Conservation (phyloP, 2,888 invertebrate genomes). For the Lumbricus terrestris region DNA sequence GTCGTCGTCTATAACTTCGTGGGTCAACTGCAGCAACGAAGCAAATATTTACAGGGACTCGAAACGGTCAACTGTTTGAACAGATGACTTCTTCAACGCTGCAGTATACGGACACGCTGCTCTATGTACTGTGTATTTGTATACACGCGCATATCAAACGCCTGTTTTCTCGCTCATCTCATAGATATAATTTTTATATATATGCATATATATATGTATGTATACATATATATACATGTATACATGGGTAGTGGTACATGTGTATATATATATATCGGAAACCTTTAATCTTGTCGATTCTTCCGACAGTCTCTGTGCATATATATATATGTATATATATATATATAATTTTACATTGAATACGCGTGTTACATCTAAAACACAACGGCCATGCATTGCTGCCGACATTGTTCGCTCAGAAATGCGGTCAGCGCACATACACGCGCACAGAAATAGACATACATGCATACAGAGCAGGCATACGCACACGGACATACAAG, state of each 20-base stretch:
- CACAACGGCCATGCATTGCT: neutral
- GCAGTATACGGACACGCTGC: neutral
- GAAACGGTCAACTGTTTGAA: constrained; percentile 4
- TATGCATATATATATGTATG: neutral
- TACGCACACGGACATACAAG: neutral
- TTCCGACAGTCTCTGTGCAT: neutral
- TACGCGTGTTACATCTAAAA: neutral
- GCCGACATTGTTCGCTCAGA: neutral
- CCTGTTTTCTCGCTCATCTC: neutral
- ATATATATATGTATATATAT: too few species aligned
- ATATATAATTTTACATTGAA: too few species aligned
- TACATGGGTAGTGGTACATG: neutral
- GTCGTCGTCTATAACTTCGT: neutral
- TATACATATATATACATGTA: neutral
- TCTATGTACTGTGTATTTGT: neutral
- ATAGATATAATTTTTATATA: too few species aligned
- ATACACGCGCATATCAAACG: neutral
- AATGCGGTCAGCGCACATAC: too few species aligned
- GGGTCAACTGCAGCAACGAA: neutral
- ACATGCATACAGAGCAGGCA: neutral
- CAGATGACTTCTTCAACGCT: neutral
- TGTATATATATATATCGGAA: neutral
- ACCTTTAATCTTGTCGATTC: constrained; percentile 3
- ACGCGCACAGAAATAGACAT: too few species aligned
- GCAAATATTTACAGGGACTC: constrained; percentile 11